Base-by-base conservation (phyloP, 2,113 vertebrate species). In the Chloebia gouldiae region DNA sequence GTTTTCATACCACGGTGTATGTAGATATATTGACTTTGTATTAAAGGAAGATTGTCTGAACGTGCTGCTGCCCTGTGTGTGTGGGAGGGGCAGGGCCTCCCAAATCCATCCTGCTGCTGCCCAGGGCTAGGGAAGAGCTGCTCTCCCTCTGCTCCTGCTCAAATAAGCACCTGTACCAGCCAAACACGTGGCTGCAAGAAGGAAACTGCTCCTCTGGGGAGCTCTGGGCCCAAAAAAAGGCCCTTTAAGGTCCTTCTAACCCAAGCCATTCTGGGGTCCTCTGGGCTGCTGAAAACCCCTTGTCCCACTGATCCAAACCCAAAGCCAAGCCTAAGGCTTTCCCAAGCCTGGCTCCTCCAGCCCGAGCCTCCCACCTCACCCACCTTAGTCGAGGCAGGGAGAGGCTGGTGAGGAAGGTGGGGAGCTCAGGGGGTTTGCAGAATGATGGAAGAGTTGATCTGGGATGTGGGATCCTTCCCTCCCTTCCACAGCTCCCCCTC, bases 11-110 rank as follows among this genome's bases (percentile, higher is more conserved):
- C 98, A 99, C 99, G 97, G 98, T 99, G 99, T 99, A 98, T 99
- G 99, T 99, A 99, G 99, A 99, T 99, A 99, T 98, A 99, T 99
- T 98, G 97, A 99, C 98, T 99, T 99, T 99, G 99, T 99, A 99
- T 99, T 99, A 99, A 99, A 99, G 99, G 99, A 99, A 98, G 98
- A 98, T 98, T 98, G 98, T 99, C 99, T 98, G 98, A 99, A 98
- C 31, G 80, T 45, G 9, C 61, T 35, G 53, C 81, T 39, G 75
- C 18, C 44, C 82, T 25, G 9, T 96, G 39, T 96, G 87, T 92
- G 60, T 4, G 44, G 11, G 40, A 57, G 59, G 49, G 1, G 17
- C 24, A 22, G 42, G 1, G 2, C 1, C n/a, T 6, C 59, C 63
- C 54, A 1, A 19, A 27, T 1, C 61, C 24, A 1, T 17, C 8